Percentiles rank a stretch among this genome's conserved stretches.
phyloP scores from a whole-genome alignment of 2,797 vertebrate species.

The Sebastiscus albofasciatus region DNA sequence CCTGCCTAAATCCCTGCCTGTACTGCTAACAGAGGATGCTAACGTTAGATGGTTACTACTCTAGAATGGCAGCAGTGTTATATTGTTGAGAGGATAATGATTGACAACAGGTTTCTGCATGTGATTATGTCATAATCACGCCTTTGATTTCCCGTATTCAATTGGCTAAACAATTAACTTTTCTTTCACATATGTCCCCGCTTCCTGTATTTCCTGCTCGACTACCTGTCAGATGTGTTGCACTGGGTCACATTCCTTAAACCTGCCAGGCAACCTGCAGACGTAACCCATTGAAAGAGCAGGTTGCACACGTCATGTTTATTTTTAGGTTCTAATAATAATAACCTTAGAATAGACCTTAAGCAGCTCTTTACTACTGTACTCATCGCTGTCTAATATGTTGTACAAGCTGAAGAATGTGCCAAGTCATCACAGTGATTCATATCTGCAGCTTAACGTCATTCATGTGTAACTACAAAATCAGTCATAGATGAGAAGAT shows the following conservation, averaged over 20 bases:
- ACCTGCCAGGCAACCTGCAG: not conserved
- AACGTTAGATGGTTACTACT: not conserved
- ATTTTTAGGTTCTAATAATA: not conserved
- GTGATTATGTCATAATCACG: not conserved
- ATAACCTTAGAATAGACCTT: not conserved
- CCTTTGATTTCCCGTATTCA: not conserved
- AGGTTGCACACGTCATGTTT: not conserved
- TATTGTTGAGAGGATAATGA: not conserved
- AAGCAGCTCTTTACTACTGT: not conserved
- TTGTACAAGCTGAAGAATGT: not conserved
- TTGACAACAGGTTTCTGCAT: no score
- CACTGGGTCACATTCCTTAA: constrained; percentile 1
- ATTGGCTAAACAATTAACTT: not conserved
- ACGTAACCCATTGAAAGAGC: not conserved
- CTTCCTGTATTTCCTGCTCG: not conserved
- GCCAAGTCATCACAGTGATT: not conserved
- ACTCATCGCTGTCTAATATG: not conserved
- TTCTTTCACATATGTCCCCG: not conserved
- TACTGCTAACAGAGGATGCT: not conserved
- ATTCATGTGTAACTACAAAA: not conserved
- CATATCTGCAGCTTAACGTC: not conserved
- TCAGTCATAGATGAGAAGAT: not conserved
- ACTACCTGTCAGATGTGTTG: not conserved
- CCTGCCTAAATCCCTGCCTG: not conserved
- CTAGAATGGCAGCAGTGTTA: not conserved